A percentile compares a stretch with the other conserved stretches of the same genome.
Conservation (phyloP, 2,888 invertebrate species). For the Eubasilissa splendida region DNA sequence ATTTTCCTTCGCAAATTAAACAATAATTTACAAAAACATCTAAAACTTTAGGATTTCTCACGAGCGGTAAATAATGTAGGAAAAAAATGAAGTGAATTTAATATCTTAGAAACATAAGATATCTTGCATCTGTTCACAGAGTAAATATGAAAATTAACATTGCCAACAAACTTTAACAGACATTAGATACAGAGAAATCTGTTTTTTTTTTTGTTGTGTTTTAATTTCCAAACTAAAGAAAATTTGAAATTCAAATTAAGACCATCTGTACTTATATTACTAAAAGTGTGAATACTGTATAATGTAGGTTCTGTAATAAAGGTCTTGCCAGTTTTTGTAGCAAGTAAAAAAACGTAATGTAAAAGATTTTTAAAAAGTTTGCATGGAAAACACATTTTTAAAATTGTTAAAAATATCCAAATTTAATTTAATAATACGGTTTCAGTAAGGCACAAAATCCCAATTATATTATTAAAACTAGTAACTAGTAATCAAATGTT, state of each 20-base stretch:
- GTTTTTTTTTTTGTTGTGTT: conserved; percentile 9
- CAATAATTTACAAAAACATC: background rate
- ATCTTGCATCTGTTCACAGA: conserved; percentile 48
- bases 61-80: background rate
- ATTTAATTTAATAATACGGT: too few species aligned
- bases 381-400: background rate
- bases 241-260: conserved; percentile 11
- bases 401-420: too few species aligned
- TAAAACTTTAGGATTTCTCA: background rate
- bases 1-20: background rate
- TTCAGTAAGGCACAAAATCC: too few species aligned
- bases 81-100: conserved; percentile 31
- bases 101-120: conserved; percentile 37
- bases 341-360: background rate
- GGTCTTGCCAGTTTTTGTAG: background rate
- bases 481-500: too few species aligned
- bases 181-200: conserved; percentile 39
- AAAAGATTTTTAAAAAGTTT: background rate
- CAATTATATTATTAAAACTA: too few species aligned
- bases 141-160: conserved; percentile 52
- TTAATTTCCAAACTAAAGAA: conserved; percentile 12
- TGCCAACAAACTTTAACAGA: conserved; percentile 42
- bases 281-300: conserved; percentile 23
- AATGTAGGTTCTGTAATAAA: background rate
- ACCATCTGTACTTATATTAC: conserved; percentile 16